Evolutionary conservation across 2,888 invertebrate species (phyloP).

Genomic region (Morinoia aosen): DNA sequence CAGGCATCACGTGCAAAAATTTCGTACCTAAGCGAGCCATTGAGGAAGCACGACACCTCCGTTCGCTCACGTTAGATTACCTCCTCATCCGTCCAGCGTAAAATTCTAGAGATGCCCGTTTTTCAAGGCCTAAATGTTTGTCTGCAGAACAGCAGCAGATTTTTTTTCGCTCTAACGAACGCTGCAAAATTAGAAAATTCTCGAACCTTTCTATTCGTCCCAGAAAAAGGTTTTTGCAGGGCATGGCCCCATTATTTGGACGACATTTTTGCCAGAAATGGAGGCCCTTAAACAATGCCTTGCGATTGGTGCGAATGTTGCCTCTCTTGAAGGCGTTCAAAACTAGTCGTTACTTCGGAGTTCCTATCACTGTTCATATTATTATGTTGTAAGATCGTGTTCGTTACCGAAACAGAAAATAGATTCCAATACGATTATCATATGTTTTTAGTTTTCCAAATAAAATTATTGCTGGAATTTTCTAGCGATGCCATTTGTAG

Average conservation of each 20-base stretch:
- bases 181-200: slow-evolving; percentile 30
- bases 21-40: background rate
- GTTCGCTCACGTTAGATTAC: slow-evolving; percentile 5
- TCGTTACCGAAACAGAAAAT: background rate
- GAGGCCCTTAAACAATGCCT: background rate
- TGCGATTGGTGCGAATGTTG: background rate
- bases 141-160: slow-evolving; percentile 13
- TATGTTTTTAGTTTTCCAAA: too few species aligned
- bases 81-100: background rate
- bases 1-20: background rate
- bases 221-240: background rate
- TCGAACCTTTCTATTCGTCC: background rate
- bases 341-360: background rate
- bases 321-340: background rate
- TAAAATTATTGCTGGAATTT: too few species aligned
- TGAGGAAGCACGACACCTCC: background rate
- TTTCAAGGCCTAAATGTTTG: background rate
- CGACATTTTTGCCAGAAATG: background rate
- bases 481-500: too few species aligned
- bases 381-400: background rate
- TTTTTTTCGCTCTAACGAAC: background rate
- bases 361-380: background rate
- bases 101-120: background rate
- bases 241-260: background rate
- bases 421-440: background rate